These are phyloP conservation scores for Heliconius himera DNA, from an alignment of 1,140 invertebrate genomes.

Conservation along the genomic window DNA sequence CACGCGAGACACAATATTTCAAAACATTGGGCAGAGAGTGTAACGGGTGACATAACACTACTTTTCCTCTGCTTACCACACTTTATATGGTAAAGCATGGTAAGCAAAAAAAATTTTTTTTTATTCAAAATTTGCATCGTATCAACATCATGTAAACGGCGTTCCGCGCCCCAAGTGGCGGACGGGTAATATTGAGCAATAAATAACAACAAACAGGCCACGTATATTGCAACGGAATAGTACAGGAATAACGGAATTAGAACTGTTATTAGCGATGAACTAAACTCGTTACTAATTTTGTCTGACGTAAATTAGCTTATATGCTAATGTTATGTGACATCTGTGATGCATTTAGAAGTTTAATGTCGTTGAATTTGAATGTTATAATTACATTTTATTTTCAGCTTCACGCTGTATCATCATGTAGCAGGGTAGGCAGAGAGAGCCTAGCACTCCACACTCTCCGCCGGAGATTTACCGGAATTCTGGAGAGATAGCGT, in stretches of 20 bases:
- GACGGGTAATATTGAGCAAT: conserved; percentile 38
- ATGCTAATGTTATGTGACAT: conserved; percentile 28
- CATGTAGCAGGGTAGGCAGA: too few species aligned
- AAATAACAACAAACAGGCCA: conserved; percentile 41
- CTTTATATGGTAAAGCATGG: too few species aligned
- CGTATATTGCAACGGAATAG: conserved; percentile 33
- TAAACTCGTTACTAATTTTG: conserved; percentile 34
- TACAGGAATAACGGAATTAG: conserved; percentile 38
- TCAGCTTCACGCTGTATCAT: too few species aligned
- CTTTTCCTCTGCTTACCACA: too few species aligned
- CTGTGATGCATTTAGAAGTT: conserved; percentile 10
- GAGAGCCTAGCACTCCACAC: too few species aligned
- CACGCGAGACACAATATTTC: too few species aligned
- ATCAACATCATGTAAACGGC: conserved; percentile 19
- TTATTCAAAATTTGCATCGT: background rate
- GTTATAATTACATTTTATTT: background rate
- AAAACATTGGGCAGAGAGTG: too few species aligned
- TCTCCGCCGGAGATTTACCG: too few species aligned
- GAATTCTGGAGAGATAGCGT: too few species aligned
- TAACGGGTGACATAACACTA: too few species aligned
- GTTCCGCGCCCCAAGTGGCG: conserved; percentile 29
- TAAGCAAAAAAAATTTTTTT: too few species aligned
- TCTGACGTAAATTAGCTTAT: conserved; percentile 32
- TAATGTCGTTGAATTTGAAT: background rate
- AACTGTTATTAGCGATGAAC: conserved; percentile 36